phyloP scores from a whole-genome alignment of 1,140 invertebrate genomes.

The Macrosteles quadrilineatus region DNA sequence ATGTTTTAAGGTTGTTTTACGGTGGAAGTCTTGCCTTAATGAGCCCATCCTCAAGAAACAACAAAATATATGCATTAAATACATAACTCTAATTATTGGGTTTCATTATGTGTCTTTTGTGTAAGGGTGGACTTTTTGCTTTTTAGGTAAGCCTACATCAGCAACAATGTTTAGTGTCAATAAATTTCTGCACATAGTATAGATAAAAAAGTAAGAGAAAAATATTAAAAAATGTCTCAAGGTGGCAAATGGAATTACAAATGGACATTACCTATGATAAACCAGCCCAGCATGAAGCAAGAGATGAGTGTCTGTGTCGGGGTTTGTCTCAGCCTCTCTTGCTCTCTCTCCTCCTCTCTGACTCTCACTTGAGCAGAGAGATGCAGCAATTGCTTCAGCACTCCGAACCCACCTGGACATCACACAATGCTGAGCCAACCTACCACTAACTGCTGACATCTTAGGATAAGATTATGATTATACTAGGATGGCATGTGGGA shows the following conservation, averaged over 20 bases:
- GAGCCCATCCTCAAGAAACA: no score
- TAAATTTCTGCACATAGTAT: not conserved
- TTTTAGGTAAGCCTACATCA: no score
- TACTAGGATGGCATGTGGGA: no score
- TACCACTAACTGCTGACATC: no score
- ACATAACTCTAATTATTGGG: no score
- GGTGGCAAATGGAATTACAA: slow-evolving; percentile 21
- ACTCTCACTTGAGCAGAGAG: slow-evolving; percentile 56
- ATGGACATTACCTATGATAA: slow-evolving; percentile 60
- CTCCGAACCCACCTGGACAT: slow-evolving; percentile 59
- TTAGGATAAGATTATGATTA: no score
- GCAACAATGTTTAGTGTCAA: not conserved
- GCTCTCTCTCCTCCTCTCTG: slow-evolving; percentile 57
- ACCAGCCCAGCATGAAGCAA: slow-evolving; percentile 68
- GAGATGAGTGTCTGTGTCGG: slow-evolving; percentile 62
- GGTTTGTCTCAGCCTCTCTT: slow-evolving; percentile 57
- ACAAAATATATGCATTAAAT: no score
- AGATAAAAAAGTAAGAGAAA: not conserved
- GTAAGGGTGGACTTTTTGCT: no score
- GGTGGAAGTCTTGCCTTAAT: no score
- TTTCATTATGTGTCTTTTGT: no score
- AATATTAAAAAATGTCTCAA: slow-evolving; percentile 23
- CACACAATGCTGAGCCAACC: no score
- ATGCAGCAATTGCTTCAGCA: slow-evolving; percentile 62
- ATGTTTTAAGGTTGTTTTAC: no score